Base-by-base conservation (phyloP, 2,113 vertebrate genomes). In the Lophotis ruficrista region DNA sequence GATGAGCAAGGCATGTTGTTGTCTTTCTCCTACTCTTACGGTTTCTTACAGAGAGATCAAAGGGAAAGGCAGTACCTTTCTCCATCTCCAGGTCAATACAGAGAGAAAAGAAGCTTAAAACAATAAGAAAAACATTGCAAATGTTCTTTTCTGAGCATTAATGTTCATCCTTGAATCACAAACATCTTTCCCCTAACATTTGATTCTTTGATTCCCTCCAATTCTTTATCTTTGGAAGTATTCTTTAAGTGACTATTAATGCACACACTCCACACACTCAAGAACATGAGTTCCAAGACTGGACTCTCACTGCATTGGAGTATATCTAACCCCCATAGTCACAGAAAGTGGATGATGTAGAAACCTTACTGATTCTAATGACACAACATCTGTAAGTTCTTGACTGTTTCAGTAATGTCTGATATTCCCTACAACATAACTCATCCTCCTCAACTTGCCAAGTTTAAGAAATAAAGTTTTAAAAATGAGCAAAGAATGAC, bases 111-210 rank as follows among this genome's bases (percentile, higher is more conserved):
- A 3, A 33, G 5, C 13, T 72, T 65, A 38, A 66, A 70, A 37
- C 2, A 27, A 3, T 15, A 37, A 12, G 6, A 28, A 41, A 76
- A 62, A 45, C 38, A 0, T 6, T 30, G 21, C 2, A 14, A 20
- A 2, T 21, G 10, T 31, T 75, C 27, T n/a, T 82, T 54, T 23
- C 24, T 28, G 7, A 73, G 21, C 33, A 18, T 37, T 73, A 4
- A 47, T 57, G 18, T 19, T 4, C 41, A 41, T 9, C 41, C 30
- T 57, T 68, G 15, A 62, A 66, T 21, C 61, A 81, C 38, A 68
- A 73, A 31, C 12, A 27, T 6, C 22, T 54, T 65, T 80, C 11
- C 30, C 20, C 22, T 30, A 58, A 25, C 2, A 25, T 51, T 41
- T 47, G 31, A 51, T 28, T 71, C 11, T 88, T 85, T 48, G 28